Base-by-base conservation (phyloP, 2,113 vertebrate species). In the Rhombomys opimus region DNA sequence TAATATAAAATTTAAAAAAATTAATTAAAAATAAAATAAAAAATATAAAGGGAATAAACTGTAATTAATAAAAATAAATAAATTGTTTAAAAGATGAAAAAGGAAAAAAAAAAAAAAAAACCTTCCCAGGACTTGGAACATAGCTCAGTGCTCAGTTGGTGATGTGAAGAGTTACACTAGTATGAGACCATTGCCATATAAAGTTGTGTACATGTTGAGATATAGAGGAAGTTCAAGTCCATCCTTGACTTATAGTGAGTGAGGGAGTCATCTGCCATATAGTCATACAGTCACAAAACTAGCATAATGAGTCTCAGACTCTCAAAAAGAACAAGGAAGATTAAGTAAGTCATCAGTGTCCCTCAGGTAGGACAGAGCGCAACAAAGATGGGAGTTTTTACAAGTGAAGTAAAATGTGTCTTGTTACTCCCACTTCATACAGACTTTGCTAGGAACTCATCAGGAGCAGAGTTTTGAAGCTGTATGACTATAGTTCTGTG, bases 391-490 rank as follows among this genome's bases (percentile, higher is more conserved):
- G 35, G 59, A 63, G 25, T 18, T 7, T 59, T 72, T 59, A 25
- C 12, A 89, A 77, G 46, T 70, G 38, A 18, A 81, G 20, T 27
- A 72, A 59, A 65, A 63, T 2, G 41, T 12, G 4, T 1, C 32
- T 46, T 81, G 7, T 6, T 72, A 8, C 25, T 4, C 30, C 32
- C 25, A 22, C 12, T 88, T 76, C 15, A 5, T 15, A 9, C 2
- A 12, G 4, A 12, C 0, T 35, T 13, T 8, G 2, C 6, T n/a
- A 25, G 15, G n/a, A 70, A 10, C 2, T 27, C 27, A 46, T 0
- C 15, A 63, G 12, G 4, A 52, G 3, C 61, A 27, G 46, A 0
- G 0, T 54, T 46, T 46, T 46, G 7, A 72, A 86, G 25, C 2
- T 57, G 57, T 25, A 35, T 1, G 32, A 5, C 41, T 87, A 0